Conservation (phyloP, 2,888 invertebrate genomes). For the Choreutis nemorana region DNA sequence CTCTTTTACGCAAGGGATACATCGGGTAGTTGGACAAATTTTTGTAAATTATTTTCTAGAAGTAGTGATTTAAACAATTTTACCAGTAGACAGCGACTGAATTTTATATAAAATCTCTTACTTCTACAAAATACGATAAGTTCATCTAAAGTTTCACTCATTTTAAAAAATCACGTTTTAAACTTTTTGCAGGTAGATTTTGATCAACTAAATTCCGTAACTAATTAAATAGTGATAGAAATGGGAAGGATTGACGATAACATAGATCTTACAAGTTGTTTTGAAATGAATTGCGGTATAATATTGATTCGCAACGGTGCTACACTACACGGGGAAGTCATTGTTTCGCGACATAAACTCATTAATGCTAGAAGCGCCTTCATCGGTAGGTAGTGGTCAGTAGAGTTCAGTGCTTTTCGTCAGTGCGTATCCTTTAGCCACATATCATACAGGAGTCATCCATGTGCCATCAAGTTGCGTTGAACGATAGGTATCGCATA, state of each 20-base stretch:
- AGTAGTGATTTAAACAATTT: conserved; percentile 49
- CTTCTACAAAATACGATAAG: conserved; percentile 47
- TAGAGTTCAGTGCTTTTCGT: conserved; percentile 45
- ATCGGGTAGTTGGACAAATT: conserved; percentile 37
- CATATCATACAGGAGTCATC: conserved; percentile 34
- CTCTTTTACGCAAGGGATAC: conserved; percentile 25
- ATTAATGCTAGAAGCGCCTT: conserved; percentile 26
- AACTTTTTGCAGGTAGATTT: conserved; percentile 28
- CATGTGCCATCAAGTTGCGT: conserved; percentile 43
- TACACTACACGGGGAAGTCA: conserved; percentile 21
- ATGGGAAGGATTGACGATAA: conserved; percentile 36
- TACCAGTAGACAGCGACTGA: conserved; percentile 61
- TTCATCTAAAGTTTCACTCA: conserved; percentile 43
- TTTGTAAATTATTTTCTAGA: conserved; percentile 58
- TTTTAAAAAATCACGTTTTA: conserved; percentile 27
- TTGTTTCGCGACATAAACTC: too few relatives aligned
- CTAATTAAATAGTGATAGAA: conserved; percentile 40
- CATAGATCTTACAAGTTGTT: conserved; percentile 42
- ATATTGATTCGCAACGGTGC: conserved; percentile 52
- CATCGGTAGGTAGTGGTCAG: conserved; percentile 30
- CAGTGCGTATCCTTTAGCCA: conserved; percentile 28
- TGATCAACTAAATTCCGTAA: conserved; percentile 31
- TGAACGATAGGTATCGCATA: conserved; percentile 16
- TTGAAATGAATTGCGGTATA: conserved; percentile 34
- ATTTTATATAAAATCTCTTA: conserved; percentile 56